Conservation (phyloP, 2,797 vertebrate genomes). For the Spatula versicolor region DNA sequence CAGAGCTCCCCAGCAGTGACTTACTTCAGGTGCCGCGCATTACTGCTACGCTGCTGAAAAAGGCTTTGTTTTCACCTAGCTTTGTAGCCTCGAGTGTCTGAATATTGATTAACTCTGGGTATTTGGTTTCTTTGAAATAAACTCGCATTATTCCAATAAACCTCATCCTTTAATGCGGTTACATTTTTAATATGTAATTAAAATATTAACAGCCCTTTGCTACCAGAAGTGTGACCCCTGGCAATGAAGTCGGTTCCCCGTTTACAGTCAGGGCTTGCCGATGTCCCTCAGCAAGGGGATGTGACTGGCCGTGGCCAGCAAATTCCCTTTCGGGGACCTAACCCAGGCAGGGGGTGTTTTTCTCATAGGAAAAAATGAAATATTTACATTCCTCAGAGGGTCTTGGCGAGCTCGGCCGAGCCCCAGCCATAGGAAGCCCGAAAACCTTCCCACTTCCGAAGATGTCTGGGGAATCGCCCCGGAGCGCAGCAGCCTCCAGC, state of each 20-base stretch:
- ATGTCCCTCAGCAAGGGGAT: neutral
- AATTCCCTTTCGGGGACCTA: neutral
- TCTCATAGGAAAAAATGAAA: neutral
- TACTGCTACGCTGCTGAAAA: conserved; percentile 29
- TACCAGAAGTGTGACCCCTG: neutral
- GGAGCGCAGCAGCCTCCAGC: neutral
- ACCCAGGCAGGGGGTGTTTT: neutral
- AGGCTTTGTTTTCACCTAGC: conserved; percentile 53
- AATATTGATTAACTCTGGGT: conserved; percentile 55
- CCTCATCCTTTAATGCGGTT: neutral
- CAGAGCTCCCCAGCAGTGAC: conserved; percentile 63
- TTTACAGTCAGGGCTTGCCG: neutral
- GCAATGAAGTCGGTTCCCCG: neutral
- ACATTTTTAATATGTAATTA: neutral
- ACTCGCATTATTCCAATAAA: neutral
- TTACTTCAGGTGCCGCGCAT: conserved; percentile 65
- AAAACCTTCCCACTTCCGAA: neutral
- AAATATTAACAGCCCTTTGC: conserved; percentile 31
- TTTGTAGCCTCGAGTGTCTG: conserved; percentile 54
- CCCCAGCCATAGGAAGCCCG: neutral
- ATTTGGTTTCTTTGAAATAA: conserved; percentile 58
- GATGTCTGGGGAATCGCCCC: neutral
- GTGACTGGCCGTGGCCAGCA: neutral
- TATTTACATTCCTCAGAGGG: neutral
- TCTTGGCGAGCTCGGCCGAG: neutral